These are phyloP conservation scores for Ptychoptera albimana DNA, from an alignment of 2,888 invertebrate genomes.

Conservation along the genomic window DNA sequence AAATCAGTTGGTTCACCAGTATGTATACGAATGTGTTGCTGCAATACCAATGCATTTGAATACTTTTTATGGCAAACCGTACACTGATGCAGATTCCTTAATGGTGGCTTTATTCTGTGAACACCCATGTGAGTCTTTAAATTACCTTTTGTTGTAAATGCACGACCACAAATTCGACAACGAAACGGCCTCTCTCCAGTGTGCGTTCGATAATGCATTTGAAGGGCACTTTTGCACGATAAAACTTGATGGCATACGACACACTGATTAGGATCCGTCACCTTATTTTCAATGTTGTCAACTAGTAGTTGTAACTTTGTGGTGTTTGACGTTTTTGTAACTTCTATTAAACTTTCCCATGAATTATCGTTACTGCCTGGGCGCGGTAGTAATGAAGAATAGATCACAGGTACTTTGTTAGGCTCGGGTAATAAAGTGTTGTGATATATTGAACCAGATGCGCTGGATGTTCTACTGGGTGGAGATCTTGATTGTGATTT, in stretches of 20 bases:
- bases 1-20: constrained; percentile 77
- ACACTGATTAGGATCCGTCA: constrained; percentile 96
- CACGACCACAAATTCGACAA: constrained; percentile 92
- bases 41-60: constrained; percentile 80
- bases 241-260: constrained; percentile 92
- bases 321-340: constrained; percentile 74
- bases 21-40: constrained; percentile 90
- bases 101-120: constrained; percentile 87
- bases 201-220: constrained; percentile 77
- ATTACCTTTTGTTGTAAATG: constrained; percentile 98
- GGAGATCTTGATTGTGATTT: constrained; percentile 18
- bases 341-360: constrained; percentile 95
- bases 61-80: constrained; percentile 97
- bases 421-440: not conserved
- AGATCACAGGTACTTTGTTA: not conserved
- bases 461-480: constrained; percentile 26
- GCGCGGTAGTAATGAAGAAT: constrained; percentile 40
- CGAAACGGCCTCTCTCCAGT: constrained; percentile 62
- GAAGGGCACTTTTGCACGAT: constrained; percentile 92
- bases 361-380: constrained; percentile 90
- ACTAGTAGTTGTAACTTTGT: constrained; percentile 92
- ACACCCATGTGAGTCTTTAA: constrained; percentile 99
- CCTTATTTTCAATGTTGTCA: constrained; percentile 90
- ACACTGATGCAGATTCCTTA: constrained; percentile 88
- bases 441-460: constrained; percentile 25